phyloP scores from a whole-genome alignment of 2,888 invertebrate species.

The Pristionchus arcanus region DNA sequence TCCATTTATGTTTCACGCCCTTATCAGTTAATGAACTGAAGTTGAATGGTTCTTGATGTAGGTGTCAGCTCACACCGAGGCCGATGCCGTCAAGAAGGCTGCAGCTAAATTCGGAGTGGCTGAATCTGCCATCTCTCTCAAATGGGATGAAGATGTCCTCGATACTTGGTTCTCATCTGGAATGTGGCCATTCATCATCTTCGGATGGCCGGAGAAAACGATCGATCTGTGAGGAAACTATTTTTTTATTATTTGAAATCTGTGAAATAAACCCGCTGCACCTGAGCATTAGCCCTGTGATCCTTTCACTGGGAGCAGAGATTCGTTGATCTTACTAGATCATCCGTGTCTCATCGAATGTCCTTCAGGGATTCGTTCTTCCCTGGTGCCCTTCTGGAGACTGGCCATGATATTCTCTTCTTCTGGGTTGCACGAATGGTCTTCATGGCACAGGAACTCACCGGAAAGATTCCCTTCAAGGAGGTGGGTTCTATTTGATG shows the following conservation, averaged over 20 bases:
- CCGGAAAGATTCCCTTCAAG: conserved; percentile 93
- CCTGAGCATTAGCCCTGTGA: too few species aligned
- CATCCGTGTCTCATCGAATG: too few species aligned
- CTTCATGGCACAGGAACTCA: conserved; percentile 93
- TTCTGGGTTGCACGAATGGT: conserved; percentile 99
- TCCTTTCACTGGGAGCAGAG: too few species aligned
- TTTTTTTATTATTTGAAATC: background rate
- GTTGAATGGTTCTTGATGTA: conserved; percentile 72
- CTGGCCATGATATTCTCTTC: conserved; percentile 93
- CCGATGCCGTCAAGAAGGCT: conserved; percentile 89
- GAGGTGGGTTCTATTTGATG: conserved; percentile 76
- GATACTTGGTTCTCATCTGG: conserved; percentile 99
- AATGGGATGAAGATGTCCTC: conserved; percentile 92
- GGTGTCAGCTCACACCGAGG: conserved; percentile 84
- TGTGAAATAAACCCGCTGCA: background rate
- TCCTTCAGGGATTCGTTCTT: conserved; percentile 88
- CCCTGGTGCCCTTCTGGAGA: conserved; percentile 92
- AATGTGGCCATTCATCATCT: conserved; percentile 94
- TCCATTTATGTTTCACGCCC: background rate
- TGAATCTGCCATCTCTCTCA: conserved; percentile 79
- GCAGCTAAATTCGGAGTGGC: conserved; percentile 85
- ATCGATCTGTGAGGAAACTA: conserved; percentile 59
- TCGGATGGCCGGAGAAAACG: conserved; percentile 93
- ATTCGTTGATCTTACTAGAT: too few species aligned
- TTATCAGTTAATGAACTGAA: too few species aligned